Evolutionary conservation across 2,797 vertebrate genomes (phyloP).

Genomic region (Sebastes taczanowskii): DNA sequence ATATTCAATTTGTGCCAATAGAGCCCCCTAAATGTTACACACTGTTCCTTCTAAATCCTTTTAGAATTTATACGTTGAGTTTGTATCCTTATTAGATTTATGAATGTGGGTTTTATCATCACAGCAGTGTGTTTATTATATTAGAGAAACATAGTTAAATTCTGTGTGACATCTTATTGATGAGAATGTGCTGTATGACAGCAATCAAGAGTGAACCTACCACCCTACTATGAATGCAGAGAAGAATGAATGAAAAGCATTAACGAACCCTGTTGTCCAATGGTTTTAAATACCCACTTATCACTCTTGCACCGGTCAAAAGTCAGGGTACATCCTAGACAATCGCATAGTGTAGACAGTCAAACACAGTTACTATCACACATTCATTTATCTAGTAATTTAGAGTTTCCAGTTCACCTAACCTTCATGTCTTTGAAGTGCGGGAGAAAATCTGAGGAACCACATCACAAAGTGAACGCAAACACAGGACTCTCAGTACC

Average conservation of each 20-base stretch:
- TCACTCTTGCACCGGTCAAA: slow-evolving; percentile 9
- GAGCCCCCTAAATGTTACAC: no score
- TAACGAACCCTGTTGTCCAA: not conserved
- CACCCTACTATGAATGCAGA: not conserved
- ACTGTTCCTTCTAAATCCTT: not conserved
- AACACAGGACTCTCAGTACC: not conserved
- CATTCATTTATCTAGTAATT: slow-evolving; percentile 11
- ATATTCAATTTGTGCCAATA: no score
- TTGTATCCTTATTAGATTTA: not conserved
- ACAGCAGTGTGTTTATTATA: not conserved
- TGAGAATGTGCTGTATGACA: not conserved
- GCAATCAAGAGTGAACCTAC: not conserved
- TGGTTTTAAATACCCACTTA: slow-evolving; percentile 26
- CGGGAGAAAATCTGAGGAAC: not conserved
- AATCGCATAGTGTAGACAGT: not conserved
- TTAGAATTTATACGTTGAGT: not conserved
- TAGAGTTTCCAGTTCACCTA: not conserved
- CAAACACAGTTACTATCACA: not conserved
- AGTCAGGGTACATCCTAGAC: not conserved
- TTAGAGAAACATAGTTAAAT: not conserved
- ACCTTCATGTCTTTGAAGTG: not conserved
- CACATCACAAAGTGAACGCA: not conserved
- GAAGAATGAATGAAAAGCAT: slow-evolving; percentile 4
- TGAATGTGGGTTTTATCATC: not conserved
- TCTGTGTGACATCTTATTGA: not conserved